These are phyloP conservation scores for Automeris io DNA, from an alignment of 2,888 invertebrate genomes.

Conservation along the genomic window DNA sequence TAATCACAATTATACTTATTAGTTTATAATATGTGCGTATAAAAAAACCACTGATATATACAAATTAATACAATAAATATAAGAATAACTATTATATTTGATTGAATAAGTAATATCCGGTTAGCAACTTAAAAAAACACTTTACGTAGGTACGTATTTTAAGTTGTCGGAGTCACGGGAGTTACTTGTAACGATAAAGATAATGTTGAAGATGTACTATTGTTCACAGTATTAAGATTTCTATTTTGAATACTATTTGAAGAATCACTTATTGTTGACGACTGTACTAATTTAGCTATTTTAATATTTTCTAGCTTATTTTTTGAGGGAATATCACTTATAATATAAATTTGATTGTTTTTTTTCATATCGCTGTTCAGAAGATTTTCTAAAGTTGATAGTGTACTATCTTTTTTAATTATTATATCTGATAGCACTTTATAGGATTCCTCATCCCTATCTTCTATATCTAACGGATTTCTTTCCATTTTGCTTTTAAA, in stretches of 20 bases:
- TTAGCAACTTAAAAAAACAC: too few species aligned
- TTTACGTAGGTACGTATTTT: too few species aligned
- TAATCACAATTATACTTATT: too few species aligned
- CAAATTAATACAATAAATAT: too few species aligned
- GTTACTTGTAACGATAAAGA: slow-evolving; percentile 27
- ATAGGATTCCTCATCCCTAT: neutral
- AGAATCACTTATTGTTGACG: neutral
- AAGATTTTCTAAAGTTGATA: neutral
- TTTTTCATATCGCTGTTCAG: neutral
- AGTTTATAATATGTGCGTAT: too few species aligned
- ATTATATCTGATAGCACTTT: neutral
- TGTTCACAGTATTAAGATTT: neutral
- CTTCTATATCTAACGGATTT: too few species aligned
- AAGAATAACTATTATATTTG: too few species aligned
- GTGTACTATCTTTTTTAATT: neutral
- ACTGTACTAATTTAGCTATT: neutral
- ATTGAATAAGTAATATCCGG: too few species aligned
- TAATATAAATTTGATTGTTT: neutral
- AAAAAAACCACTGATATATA: too few species aligned
- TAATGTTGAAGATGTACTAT: neutral
- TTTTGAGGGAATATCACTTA: neutral
- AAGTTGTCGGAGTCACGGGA: slow-evolving; percentile 36
- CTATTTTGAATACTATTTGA: neutral
- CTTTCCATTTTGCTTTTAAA: too few species aligned
- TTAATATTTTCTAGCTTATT: slow-evolving; percentile 1